Conservation (phyloP, 2,888 invertebrate genomes). For the Hemithea aestivaria region DNA sequence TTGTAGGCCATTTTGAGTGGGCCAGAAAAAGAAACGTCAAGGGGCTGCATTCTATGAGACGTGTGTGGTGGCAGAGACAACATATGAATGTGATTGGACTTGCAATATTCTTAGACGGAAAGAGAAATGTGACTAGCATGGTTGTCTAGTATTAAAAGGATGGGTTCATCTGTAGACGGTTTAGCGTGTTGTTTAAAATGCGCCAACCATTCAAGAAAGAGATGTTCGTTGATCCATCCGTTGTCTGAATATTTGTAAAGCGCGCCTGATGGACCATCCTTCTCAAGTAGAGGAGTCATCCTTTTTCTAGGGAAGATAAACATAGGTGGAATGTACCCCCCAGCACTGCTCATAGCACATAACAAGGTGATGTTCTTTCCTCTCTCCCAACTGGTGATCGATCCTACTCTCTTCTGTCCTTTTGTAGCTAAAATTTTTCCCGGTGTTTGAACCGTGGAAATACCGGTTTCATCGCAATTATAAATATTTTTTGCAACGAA, state of each 20-base stretch:
- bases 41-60: constrained; percentile 20
- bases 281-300: constrained; percentile 45
- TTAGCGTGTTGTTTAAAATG: constrained; percentile 32
- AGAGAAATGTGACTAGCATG: constrained; percentile 31
- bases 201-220: constrained; percentile 31
- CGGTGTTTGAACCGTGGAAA: constrained; percentile 49
- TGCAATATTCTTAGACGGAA: constrained; percentile 28
- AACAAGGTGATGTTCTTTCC: constrained; percentile 52
- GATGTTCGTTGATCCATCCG: constrained; percentile 34
- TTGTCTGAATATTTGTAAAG: constrained; percentile 36
- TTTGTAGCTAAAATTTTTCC: constrained; percentile 48
- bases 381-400: constrained; percentile 49
- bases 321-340: constrained; percentile 56
- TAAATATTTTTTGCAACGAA: constrained; percentile 38
- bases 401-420: constrained; percentile 52
- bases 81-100: constrained; percentile 7
- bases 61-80: constrained; percentile 28
- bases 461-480: constrained; percentile 57
- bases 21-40: constrained; percentile 24
- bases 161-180: constrained; percentile 38
- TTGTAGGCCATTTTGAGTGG: constrained; percentile 28
- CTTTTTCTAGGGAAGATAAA: constrained; percentile 59
- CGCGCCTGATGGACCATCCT: constrained; percentile 49
- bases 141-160: constrained; percentile 36
- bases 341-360: constrained; percentile 51